Conservation (phyloP, 2,888 invertebrate genomes). For the Belgica antarctica region DNA sequence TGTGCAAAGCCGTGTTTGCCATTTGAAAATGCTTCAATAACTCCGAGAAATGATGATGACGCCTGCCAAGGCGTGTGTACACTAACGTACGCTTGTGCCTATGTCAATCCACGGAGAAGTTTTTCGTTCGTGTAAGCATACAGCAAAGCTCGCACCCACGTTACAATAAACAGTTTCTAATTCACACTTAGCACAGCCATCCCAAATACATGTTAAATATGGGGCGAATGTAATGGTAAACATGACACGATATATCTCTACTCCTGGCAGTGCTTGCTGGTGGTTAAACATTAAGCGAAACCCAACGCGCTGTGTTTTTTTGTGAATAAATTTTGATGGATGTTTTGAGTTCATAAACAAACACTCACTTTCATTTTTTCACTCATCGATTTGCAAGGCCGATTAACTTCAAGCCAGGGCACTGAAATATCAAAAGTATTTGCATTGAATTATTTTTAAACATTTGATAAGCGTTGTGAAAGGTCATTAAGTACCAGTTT, state of each 20-base stretch:
- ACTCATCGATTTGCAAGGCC: neutral
- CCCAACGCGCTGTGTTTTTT: neutral
- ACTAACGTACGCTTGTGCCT: neutral
- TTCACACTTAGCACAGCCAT: neutral
- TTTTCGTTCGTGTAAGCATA: neutral
- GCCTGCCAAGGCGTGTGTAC: too few relatives aligned
- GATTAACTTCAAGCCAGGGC: too few relatives aligned
- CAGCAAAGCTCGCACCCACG: neutral
- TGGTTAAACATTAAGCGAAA: neutral
- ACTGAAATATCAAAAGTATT: too few relatives aligned
- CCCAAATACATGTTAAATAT: neutral
- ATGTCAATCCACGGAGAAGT: neutral
- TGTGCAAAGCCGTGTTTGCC: conserved; percentile 12
- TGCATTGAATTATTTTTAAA: too few relatives aligned
- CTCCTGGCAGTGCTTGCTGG: neutral
- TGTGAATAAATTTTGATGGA: conserved; percentile 20
- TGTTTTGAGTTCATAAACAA: neutral
- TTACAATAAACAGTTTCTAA: neutral
- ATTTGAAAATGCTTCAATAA: conserved; percentile 9
- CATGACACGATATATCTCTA: neutral
- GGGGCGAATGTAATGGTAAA: neutral
- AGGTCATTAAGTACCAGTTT: too few relatives aligned
- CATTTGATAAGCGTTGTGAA: too few relatives aligned
- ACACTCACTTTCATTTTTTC: neutral
- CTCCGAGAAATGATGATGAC: conserved; percentile 2